Evolutionary conservation across 2,797 vertebrate species (phyloP), one percentile per base, ranked within the genome.

Genomic region (Gymnoscopelus braueri): DNA sequence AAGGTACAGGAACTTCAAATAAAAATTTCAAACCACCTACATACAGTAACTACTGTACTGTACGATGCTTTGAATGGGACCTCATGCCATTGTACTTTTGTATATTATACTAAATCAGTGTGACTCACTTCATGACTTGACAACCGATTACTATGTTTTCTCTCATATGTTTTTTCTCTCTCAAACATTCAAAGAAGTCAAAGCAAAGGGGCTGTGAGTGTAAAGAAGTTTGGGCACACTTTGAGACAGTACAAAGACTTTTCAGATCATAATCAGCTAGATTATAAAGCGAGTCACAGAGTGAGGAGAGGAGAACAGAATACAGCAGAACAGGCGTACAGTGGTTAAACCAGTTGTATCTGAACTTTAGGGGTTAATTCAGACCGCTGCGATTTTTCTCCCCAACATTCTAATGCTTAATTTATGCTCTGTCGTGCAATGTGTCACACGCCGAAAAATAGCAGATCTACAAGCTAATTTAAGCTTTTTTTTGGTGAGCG

Each of bases 61-160:
- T 78, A 54, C 74, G 74, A 91, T 90, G 89, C 93, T 93, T 93
- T 94, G 92, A 93, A 91, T 94, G 91, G 91, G 90, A 92, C 93
- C 84, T 90, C 86, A 79, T 90, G 84, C 82, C 63, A 26, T 53
- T 39, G 67, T 44, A 44, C 39, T 44, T 8, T 8, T 86, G 90
- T 85, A 88, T 88, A 12, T 0, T 51, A 39, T 53, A 63, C 50
- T 77, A 84, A 88, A 87, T 72, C 26, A 69, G 71, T 91, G 78
- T 81, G 81, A 65, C 71, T 78, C 32, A 79, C 74, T 80, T 86
- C 73, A 85, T 74, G 80, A 88, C 69, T 72, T 79, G 84, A 81
- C 75, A 91, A 92, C 85, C 69, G 87, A 82, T 15, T 89, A 71
- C 74, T 72, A 73, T 72, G 56, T 85, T 91, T 44, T 44, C 8